phyloP scores from a whole-genome alignment of 2,888 invertebrate species.

The Trichacis sp. region DNA sequence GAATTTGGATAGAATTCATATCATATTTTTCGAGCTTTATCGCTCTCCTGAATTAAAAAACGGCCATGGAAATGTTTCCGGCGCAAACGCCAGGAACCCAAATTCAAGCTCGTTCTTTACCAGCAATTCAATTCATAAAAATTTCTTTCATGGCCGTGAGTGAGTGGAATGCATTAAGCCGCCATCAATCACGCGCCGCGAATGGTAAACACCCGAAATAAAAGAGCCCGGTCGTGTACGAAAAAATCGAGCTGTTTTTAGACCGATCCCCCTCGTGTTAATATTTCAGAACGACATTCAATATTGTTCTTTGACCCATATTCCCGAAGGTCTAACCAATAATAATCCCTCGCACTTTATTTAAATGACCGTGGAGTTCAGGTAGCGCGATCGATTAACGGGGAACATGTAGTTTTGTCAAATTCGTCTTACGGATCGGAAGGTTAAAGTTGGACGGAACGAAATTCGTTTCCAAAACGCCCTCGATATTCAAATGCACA shows the following conservation, averaged over 20 bases:
- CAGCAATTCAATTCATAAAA: neutral
- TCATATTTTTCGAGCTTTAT: neutral
- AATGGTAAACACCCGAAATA: neutral
- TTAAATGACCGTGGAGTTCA: constrained; percentile 4
- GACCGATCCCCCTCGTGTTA: neutral
- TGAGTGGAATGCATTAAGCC: neutral
- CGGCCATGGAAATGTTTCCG: neutral
- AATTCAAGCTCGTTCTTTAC: neutral
- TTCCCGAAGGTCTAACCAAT: constrained; percentile 4
- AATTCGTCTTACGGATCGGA: neutral
- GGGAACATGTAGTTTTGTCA: constrained; percentile 1
- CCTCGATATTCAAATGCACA: neutral
- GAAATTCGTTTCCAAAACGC: neutral
- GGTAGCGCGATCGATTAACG: constrained; percentile 3
- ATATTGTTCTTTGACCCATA: constrained; percentile 6
- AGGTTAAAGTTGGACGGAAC: too few relatives aligned
- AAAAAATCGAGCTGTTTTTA: neutral
- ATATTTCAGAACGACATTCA: neutral
- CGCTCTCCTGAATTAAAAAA: neutral
- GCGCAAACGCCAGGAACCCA: too few relatives aligned
- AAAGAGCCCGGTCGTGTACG: neutral
- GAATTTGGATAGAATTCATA: too few relatives aligned
- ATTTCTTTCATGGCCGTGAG: neutral
- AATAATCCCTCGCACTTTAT: constrained; percentile 3
- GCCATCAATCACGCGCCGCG: neutral